phyloP scores from a whole-genome alignment of 2,888 invertebrate species.

The Hyalella azteca region DNA sequence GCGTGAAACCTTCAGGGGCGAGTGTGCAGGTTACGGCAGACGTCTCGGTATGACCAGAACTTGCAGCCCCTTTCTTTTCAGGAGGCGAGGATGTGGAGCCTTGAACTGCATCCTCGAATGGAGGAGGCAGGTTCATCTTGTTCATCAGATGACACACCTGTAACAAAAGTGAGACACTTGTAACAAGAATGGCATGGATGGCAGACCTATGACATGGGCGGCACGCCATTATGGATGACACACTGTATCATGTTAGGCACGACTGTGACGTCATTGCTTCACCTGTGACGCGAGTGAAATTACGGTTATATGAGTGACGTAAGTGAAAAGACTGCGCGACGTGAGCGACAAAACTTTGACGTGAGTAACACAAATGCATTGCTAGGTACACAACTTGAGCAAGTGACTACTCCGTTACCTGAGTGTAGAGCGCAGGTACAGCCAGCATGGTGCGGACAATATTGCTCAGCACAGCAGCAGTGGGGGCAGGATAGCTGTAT shows the following conservation, averaged over 20 bases:
- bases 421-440: slow-evolving; percentile 81
- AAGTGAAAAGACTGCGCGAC: not conserved
- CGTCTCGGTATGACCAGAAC: too few species aligned
- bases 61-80: too few species aligned
- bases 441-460: slow-evolving; percentile 77
- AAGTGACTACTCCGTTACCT: slow-evolving; percentile 59
- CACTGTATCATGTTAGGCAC: not conserved
- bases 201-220: not conserved
- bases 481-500: slow-evolving; percentile 82
- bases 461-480: slow-evolving; percentile 74
- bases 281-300: not conserved
- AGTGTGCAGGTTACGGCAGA: too few species aligned
- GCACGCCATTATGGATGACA: not conserved
- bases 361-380: not conserved
- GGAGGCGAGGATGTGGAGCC: too few species aligned
- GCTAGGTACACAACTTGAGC: not conserved
- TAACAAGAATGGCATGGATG: not conserved
- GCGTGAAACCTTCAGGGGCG: too few species aligned
- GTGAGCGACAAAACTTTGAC: not conserved
- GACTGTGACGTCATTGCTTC: too few species aligned
- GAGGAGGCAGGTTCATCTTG: slow-evolving; percentile 86
- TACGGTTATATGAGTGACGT: not conserved
- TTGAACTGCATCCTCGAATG: too few species aligned
- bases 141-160: slow-evolving; percentile 88
- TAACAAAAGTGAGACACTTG: not conserved